Conservation (phyloP, 1,140 invertebrate species). For the Littorina saxatilis region DNA sequence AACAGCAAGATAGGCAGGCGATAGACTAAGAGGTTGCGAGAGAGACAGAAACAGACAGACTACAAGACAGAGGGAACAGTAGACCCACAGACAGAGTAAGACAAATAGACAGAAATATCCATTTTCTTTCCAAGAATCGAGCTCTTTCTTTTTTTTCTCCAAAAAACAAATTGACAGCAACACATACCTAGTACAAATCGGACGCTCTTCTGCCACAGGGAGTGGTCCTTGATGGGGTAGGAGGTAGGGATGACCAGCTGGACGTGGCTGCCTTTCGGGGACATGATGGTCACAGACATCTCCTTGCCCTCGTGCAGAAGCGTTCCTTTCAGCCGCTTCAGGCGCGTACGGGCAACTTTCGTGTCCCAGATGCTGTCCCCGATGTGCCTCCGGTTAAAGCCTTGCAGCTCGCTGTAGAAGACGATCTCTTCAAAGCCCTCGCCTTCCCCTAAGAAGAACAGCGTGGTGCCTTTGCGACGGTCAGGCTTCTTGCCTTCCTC, state of each 20-base stretch:
- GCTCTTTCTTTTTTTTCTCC: no score
- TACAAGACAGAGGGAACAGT: no score
- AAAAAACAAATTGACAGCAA: no score
- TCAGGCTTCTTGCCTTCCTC: conserved; percentile 38
- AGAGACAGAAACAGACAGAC: no score
- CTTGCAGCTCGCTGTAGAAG: conserved; percentile 35
- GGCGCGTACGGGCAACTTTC: conserved; percentile 11
- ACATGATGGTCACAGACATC: conserved; percentile 34
- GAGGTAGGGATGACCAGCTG: conserved; percentile 38
- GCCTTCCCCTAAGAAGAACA: conserved; percentile 50
- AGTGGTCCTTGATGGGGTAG: conserved; percentile 43
- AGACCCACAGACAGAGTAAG: no score
- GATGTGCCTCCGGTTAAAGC: neutral
- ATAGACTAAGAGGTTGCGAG: no score
- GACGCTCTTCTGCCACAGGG: conserved; percentile 46
- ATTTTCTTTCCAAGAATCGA: no score
- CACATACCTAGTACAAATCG: conserved; percentile 51
- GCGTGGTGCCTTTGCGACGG: conserved; percentile 49
- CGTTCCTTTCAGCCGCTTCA: conserved; percentile 38
- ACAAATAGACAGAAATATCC: no score
- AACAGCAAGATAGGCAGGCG: no score
- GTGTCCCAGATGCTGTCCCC: conserved; percentile 43
- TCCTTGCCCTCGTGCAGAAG: conserved; percentile 38
- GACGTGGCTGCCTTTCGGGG: conserved; percentile 30
- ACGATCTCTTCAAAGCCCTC: conserved; percentile 35